Conservation (phyloP, 2,888 invertebrate genomes). For the Mactromeris polynyma region DNA sequence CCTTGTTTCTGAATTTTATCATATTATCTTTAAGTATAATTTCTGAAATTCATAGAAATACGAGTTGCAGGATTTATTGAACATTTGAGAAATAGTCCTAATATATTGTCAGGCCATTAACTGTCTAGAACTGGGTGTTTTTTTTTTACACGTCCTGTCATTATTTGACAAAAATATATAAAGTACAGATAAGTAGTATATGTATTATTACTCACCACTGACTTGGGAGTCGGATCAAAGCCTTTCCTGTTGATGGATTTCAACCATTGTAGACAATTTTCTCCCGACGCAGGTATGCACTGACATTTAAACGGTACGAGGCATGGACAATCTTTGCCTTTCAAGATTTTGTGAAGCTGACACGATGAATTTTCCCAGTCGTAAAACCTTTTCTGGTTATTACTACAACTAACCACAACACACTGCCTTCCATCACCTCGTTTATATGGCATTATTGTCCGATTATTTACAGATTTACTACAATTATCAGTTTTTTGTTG, state of each 20-base stretch:
- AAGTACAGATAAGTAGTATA: no score
- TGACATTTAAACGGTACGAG: conserved; percentile 44
- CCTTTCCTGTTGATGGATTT: conserved; percentile 46
- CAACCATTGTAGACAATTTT: conserved; percentile 33
- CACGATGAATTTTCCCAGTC: conserved; percentile 39
- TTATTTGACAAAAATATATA: no score
- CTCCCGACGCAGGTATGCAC: conserved; percentile 44
- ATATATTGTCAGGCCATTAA: no score
- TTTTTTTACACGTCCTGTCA: no score
- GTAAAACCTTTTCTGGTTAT: conserved; percentile 47
- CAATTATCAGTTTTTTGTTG: not conserved
- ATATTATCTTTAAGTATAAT: no score
- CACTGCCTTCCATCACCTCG: conserved; percentile 43
- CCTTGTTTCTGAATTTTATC: no score
- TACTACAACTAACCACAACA: conserved; percentile 35
- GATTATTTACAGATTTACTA: not conserved
- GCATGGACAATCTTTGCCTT: conserved; percentile 45
- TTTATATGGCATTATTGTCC: conserved; percentile 30
- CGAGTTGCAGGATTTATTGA: no score
- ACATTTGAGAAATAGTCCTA: no score
- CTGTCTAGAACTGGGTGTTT: no score
- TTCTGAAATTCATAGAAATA: no score
- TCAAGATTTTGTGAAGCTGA: conserved; percentile 16
- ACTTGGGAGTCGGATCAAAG: conserved; percentile 35
- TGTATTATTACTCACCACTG: conserved; percentile 18